A percentile compares a stretch with the other conserved stretches of the same genome.
These are phyloP conservation scores for Platichthys stellatus DNA, from an alignment of 2,113 vertebrate genomes.

Conservation along the genomic window DNA sequence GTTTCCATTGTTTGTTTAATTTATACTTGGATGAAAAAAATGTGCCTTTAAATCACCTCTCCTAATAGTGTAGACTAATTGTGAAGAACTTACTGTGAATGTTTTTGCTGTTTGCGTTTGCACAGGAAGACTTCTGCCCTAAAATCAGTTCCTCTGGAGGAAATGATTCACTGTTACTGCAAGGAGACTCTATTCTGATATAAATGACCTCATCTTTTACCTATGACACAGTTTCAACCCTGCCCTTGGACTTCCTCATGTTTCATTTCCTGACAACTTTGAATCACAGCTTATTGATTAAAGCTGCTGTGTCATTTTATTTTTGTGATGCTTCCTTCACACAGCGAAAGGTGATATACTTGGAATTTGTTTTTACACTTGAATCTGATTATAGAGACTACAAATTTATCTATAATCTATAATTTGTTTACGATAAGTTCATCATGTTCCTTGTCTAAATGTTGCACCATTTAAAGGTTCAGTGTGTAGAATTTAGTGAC, in stretches of 20 bases:
- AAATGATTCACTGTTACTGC: conserved; percentile 3
- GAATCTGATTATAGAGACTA: not conserved
- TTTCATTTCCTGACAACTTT: conserved; percentile 19
- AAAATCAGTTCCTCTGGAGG: not conserved
- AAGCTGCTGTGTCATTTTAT: not conserved
- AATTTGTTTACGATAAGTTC: not conserved
- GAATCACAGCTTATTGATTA: not conserved
- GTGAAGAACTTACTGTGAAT: conserved; percentile 14
- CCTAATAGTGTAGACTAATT: not conserved
- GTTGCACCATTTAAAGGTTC: not conserved
- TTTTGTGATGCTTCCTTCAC: not conserved
- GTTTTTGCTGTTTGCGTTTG: conserved; percentile 23
- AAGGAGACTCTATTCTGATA: not conserved
- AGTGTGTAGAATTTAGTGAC: too few relatives aligned
- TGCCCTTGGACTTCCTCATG: not conserved
- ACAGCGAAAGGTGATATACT: too few relatives aligned
- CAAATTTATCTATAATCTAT: too few relatives aligned
- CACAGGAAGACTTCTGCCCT: conserved; percentile 33
- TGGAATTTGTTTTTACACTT: not conserved
- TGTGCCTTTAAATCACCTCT: conserved; percentile 17
- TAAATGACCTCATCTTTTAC: not conserved
- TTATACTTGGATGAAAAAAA: not conserved
- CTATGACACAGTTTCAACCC: not conserved
- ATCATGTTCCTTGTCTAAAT: not conserved
- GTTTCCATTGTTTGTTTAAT: not conserved